Evolutionary conservation across 2,888 invertebrate species (phyloP).

Genomic region (Sceliomorpha sp.): DNA sequence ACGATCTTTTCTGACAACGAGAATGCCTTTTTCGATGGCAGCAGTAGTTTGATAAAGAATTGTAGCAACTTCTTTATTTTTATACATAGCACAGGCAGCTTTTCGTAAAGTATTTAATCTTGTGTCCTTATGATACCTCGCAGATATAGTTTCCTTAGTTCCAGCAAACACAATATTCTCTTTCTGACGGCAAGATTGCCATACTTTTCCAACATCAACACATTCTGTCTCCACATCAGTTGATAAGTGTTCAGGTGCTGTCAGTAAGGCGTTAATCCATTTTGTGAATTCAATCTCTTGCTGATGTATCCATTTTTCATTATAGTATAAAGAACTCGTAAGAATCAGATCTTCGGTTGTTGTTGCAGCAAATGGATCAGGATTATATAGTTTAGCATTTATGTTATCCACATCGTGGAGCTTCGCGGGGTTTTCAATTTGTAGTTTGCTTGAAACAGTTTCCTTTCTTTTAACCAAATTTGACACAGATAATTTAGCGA

Average conservation of each 20-base stretch:
- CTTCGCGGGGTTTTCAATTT: constrained; percentile 62
- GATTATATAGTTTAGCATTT: constrained; percentile 78
- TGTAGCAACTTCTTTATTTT: constrained; percentile 83
- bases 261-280: constrained; percentile 89
- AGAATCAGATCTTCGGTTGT: constrained; percentile 86
- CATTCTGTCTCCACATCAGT: constrained; percentile 85
- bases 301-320: constrained; percentile 85
- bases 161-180: constrained; percentile 85
- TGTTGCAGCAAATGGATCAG: constrained; percentile 82
- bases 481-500: constrained; percentile 65
- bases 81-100: constrained; percentile 85
- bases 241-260: constrained; percentile 83
- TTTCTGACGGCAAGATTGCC: constrained; percentile 87
- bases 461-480: constrained; percentile 53
- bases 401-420: constrained; percentile 71
- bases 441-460: constrained; percentile 31
- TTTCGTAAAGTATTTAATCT: constrained; percentile 85
- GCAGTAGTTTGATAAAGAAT: constrained; percentile 86
- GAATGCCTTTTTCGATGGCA: constrained; percentile 88
- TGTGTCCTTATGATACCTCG: constrained; percentile 85
- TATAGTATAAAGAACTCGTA: constrained; percentile 84
- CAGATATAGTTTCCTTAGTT: constrained; percentile 86
- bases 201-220: constrained; percentile 88
- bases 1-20: constrained; percentile 88
- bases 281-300: constrained; percentile 88